Evolutionary conservation across 2,797 vertebrate genomes (phyloP).

Genomic region (Eurystomus glaucurus): DNA sequence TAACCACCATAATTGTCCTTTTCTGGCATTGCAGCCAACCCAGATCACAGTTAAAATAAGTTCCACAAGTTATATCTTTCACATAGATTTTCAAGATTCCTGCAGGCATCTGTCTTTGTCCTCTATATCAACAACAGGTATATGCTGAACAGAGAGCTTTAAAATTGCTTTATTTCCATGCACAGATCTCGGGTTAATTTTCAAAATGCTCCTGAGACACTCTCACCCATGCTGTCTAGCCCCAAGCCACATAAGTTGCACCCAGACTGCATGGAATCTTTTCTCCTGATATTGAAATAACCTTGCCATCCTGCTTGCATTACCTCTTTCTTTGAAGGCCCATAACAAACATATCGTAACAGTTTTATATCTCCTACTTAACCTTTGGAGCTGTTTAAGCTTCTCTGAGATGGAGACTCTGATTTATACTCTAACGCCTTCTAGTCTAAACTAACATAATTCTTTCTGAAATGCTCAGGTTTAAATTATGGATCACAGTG

Average conservation of each 20-base stretch:
- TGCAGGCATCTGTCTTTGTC: background rate
- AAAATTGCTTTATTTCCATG: background rate
- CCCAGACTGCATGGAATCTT: background rate
- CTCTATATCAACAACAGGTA: background rate
- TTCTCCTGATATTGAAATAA: background rate
- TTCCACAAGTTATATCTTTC: background rate
- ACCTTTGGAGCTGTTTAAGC: conserved; percentile 55
- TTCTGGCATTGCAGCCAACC: background rate
- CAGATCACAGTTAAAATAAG: background rate
- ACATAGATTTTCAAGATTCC: background rate
- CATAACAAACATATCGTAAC: conserved; percentile 44
- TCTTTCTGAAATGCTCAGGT: conserved; percentile 54
- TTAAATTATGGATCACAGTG: conserved; percentile 32
- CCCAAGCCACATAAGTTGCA: background rate
- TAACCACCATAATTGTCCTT: background rate
- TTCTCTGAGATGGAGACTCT: background rate
- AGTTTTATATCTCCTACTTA: conserved; percentile 64
- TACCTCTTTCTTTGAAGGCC: conserved; percentile 4
- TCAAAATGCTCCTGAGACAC: background rate
- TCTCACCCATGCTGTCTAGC: background rate
- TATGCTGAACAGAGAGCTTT: background rate
- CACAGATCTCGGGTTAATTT: background rate
- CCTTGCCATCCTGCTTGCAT: conserved; percentile 12
- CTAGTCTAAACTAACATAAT: conserved; percentile 45
- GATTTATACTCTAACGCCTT: conserved; percentile 53